Conservation (phyloP, 2,797 vertebrate genomes). For the Hippopotamyrus pictus region DNA sequence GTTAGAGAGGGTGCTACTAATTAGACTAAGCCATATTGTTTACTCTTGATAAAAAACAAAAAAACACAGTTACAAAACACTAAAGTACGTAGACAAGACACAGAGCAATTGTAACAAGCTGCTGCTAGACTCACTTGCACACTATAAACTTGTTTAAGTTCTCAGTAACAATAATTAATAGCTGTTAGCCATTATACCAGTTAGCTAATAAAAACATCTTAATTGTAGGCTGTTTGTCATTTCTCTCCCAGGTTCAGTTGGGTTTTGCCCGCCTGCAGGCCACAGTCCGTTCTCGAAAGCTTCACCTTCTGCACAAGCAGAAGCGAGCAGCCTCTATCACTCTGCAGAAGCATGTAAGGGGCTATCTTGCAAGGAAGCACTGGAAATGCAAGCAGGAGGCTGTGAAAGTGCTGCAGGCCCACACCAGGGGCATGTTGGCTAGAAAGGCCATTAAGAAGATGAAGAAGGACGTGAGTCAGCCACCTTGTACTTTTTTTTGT, state of each 20-base stretch:
- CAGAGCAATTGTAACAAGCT: neutral
- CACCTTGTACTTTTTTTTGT: neutral
- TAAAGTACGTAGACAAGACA: neutral
- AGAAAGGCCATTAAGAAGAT: slow-evolving; percentile 48
- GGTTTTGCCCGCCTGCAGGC: slow-evolving; percentile 76
- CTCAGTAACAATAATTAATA: neutral
- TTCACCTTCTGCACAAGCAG: slow-evolving; percentile 51
- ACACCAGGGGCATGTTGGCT: slow-evolving; percentile 66
- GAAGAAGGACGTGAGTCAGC: slow-evolving; percentile 51
- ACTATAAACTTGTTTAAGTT: neutral
- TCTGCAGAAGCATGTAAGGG: slow-evolving; percentile 73
- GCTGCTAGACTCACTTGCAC: neutral
- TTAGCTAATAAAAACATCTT: neutral
- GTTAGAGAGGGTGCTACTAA: neutral
- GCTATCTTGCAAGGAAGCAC: slow-evolving; percentile 60
- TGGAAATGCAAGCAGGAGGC: slow-evolving; percentile 59
- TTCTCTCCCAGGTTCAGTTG: slow-evolving; percentile 52
- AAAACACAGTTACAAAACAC: neutral
- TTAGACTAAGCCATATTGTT: neutral
- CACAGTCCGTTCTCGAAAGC: slow-evolving; percentile 52
- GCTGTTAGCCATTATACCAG: neutral
- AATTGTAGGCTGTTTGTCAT: neutral
- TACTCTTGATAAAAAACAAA: neutral
- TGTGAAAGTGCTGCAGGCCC: slow-evolving; percentile 62
- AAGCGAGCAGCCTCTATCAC: slow-evolving; percentile 45